A percentile compares a stretch with the other conserved stretches of the same genome.
phyloP scores from a whole-genome alignment of 2,797 vertebrate species.

The Orientallactaga sibirica region DNA sequence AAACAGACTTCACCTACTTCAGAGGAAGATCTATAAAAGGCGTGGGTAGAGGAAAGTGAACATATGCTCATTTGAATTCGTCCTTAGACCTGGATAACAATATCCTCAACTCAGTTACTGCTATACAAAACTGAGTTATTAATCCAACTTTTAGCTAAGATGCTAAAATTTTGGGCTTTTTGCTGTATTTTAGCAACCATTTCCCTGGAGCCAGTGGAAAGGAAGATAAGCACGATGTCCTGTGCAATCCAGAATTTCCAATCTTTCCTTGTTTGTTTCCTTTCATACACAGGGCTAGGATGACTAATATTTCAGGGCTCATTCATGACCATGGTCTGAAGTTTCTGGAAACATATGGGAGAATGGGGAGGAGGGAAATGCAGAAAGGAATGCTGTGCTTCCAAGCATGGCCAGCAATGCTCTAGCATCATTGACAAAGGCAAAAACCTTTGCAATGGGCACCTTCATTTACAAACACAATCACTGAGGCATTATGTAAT shows the following conservation, averaged over 20 bases:
- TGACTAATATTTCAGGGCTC: neutral
- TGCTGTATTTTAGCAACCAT: neutral
- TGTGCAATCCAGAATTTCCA: neutral
- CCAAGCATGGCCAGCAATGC: neutral
- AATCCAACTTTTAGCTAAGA: neutral
- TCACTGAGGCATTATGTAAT: neutral
- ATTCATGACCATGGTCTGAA: conserved; percentile 19
- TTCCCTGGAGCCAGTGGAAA: neutral
- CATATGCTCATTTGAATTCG: neutral
- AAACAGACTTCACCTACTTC: neutral
- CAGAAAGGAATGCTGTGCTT: neutral
- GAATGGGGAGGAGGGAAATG: neutral
- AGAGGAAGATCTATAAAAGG: neutral
- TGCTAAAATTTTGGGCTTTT: conserved; percentile 11
- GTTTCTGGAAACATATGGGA: neutral
- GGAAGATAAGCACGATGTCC: conserved; percentile 22
- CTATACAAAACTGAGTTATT: neutral
- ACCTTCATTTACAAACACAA: neutral
- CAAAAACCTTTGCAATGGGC: neutral
- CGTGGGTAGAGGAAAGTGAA: neutral
- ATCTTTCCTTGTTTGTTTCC: conserved; percentile 1
- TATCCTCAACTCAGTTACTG: neutral
- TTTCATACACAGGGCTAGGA: neutral
- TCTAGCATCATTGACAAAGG: neutral
- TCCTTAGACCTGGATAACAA: neutral